phyloP scores from a whole-genome alignment of 2,888 invertebrate genomes.

The Hydroisotoma schaefferi region DNA sequence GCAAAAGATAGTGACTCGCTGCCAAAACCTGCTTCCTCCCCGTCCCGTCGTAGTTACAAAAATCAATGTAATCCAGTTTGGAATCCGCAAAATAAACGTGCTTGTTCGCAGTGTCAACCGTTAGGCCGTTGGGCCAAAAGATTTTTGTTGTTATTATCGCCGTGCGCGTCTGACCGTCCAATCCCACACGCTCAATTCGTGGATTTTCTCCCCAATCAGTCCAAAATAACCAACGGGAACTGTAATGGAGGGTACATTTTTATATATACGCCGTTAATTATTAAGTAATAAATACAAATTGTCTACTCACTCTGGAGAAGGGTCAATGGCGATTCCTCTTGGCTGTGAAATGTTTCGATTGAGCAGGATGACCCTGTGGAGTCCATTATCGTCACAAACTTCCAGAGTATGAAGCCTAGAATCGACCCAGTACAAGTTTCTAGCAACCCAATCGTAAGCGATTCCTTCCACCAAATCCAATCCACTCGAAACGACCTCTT shows the following conservation, averaged over 20 bases:
- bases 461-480: conserved; percentile 95
- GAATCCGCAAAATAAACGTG: conserved; percentile 96
- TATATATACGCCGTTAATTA: not conserved
- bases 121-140: conserved; percentile 98
- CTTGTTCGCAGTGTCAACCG: conserved; percentile 87
- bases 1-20: conserved; percentile 84
- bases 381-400: conserved; percentile 76
- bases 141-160: conserved; percentile 89
- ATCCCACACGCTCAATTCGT: conserved; percentile 87
- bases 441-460: conserved; percentile 92
- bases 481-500: conserved; percentile 67
- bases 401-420: conserved; percentile 87
- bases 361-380: conserved; percentile 66
- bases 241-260: conserved; percentile 38
- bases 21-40: conserved; percentile 83
- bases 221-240: conserved; percentile 89
- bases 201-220: conserved; percentile 99
- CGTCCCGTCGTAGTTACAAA: conserved; percentile 89
- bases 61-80: conserved; percentile 97
- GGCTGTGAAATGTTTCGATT: conserved; percentile 94
- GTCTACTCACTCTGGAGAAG: conserved; percentile 65
- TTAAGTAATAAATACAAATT: not conserved
- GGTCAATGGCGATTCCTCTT: conserved; percentile 93
- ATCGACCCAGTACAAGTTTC: conserved; percentile 97
- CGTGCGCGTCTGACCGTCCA: conserved; percentile 85